Evolutionary conservation across 2,888 invertebrate species (phyloP), one percentile per base, ranked within the genome.

Genomic region (Dysmachus trigonus): DNA sequence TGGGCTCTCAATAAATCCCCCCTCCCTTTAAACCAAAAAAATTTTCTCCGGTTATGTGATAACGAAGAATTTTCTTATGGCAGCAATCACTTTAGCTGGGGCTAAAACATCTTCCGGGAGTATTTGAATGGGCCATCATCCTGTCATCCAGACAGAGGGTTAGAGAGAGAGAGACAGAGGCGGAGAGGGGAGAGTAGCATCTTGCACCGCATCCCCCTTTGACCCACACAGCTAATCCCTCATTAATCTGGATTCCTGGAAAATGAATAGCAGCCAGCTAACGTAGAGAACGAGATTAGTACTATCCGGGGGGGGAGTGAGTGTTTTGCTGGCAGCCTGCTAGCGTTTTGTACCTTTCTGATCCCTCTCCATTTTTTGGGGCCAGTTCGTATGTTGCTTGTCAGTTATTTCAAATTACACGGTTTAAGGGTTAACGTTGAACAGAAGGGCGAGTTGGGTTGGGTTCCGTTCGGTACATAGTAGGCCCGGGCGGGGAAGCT

Each of bases 181-280:
- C n/a, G 47, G 18, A 15, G 15, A 3, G 6, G 18, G 15, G 7
- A 18, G 18, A 53, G 53, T 47, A 47, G n/a, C 62, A 62, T 62
- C 62, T 62, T 62, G 62, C 62, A 62, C 62, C 27, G 62, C 22
- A 27, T 10, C 62, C 41, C 76, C 38, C 18, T 33, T 35, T 76
- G 76, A 76, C 76, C 76, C 76, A 38, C n/a, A 76, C 76, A 76
- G 76, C 76, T 76, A 76, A 76, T 76, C 76, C 76, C 76, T 76
- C 76, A 76, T 76, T 76, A 76, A 76, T 76, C 76, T 76, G 76
- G 76, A 76, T 76, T 76, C 76, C 33, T 76, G 76, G 76, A 76
- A 76, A 76, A 76, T 76, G 76, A 76, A 76, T 76, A 76, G 76
- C 76, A 76, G 76, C 35, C 76, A 76, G 76, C 76, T 76, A 76